phyloP scores from a whole-genome alignment of 1,140 invertebrate genomes.

The Zaprionus gabonicus region DNA sequence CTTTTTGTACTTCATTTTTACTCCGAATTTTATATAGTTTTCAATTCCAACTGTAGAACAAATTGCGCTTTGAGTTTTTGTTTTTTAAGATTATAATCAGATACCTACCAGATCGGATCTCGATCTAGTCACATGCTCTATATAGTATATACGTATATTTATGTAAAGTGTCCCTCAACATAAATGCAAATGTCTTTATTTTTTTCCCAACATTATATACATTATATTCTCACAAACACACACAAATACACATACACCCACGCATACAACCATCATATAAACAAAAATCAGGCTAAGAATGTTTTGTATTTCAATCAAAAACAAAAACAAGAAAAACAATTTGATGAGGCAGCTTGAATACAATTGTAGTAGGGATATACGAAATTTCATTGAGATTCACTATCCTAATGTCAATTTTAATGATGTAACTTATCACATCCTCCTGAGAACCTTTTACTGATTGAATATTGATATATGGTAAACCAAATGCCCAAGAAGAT shows the following conservation, averaged over 20 bases:
- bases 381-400: constrained; percentile 35
- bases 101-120: constrained; percentile 35
- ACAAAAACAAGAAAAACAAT: constrained; percentile 2
- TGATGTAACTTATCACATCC: constrained; percentile 31
- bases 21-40: constrained; percentile 8
- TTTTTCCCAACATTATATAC: constrained; percentile 9
- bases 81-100: constrained; percentile 9
- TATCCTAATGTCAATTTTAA: constrained; percentile 66
- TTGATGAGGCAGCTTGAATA: constrained; percentile 16
- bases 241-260: constrained; percentile 25
- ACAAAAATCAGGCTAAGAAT: constrained; percentile 53
- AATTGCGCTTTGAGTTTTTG: constrained; percentile 21
- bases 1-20: not conserved
- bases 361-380: constrained; percentile 21
- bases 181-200: constrained; percentile 18
- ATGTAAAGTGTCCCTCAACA: constrained; percentile 1
- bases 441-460: constrained; percentile 32
- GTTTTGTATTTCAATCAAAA: constrained; percentile 37
- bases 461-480: constrained; percentile 11
- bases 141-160: constrained; percentile 8
- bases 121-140: constrained; percentile 66
- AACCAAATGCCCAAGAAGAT: constrained; percentile 48
- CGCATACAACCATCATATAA: constrained; percentile 10
- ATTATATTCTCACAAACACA: constrained; percentile 8
- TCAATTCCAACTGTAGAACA: constrained; percentile 30